Base-by-base conservation (phyloP, 2,113 vertebrate species). In the Rana temporaria region DNA sequence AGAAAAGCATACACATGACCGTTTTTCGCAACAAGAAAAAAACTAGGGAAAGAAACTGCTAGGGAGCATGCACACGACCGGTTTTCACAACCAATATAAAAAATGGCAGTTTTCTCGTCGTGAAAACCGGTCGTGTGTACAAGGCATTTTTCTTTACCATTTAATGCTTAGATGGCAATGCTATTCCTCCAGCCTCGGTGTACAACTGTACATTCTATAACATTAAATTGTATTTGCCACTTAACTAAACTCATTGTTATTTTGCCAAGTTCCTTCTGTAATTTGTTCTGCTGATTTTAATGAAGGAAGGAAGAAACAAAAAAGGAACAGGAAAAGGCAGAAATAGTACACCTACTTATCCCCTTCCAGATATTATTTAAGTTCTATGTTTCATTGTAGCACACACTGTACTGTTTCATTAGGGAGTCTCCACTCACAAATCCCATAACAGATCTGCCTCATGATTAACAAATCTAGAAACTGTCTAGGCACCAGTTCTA, bases 401-500 rank as follows among this genome's bases (percentile, higher is more conserved):
- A 62, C 72, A 42, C 22, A 38, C 14, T 62, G 30, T 62, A 62
- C 56, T 4, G 20, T 74, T 74, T 74, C 56, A 59, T 60, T 74
- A 34, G 12, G 38, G 32, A 38, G 19, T 71, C 48, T 73, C 56
- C 9, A 74, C 2, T 74, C 56, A 74, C 14, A 60, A 32, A 26
- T 62, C 72, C 72, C 56, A 75, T 8, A 75, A 30, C 72, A 59
- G 60, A 60, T 60, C 19, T 60, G 38, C 56, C 19, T 62, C 15
- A 19, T 75, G 30, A 75, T 75, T 62, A 75, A 62, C 72, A 38
- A 75, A 75, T 59, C 56, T 42, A 42, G n/a, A 38, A 34, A 15
- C 53, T 22, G 72, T 42, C 26, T 55, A 55, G 69, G 48, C 6
- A 18, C 69, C 69, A 71, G 22, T 42, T 75, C 56, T 62, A 42